These are phyloP conservation scores for Leptinotarsa peninsularis DNA, from an alignment of 2,888 invertebrate genomes.

Conservation along the genomic window DNA sequence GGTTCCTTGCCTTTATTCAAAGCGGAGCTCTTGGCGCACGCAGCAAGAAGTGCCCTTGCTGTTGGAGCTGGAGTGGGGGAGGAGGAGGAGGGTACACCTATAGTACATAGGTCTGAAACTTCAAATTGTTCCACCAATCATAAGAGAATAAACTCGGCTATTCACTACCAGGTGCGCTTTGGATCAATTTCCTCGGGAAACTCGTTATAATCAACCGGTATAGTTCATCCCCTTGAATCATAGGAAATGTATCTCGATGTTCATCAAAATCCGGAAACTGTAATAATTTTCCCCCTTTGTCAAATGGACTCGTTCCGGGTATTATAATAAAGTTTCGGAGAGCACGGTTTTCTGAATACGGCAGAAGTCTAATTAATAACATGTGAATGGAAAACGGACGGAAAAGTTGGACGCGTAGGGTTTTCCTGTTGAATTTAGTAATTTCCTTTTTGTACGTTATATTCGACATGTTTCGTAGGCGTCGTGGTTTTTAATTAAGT, in stretches of 20 bases:
- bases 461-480: too few relatives aligned
- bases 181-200: neutral
- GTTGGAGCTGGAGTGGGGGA: too few relatives aligned
- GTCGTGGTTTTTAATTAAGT: too few relatives aligned
- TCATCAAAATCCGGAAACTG: neutral
- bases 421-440: neutral
- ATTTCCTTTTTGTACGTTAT: neutral
- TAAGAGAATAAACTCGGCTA: too few relatives aligned
- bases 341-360: neutral
- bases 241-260: neutral
- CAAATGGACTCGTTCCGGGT: neutral
- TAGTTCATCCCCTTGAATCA: neutral
- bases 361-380: neutral
- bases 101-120: too few relatives aligned
- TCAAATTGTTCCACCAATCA: too few relatives aligned
- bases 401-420: neutral
- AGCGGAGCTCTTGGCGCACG: too few relatives aligned
- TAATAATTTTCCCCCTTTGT: neutral
- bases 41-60: too few relatives aligned
- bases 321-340: slow-evolving; percentile 5
- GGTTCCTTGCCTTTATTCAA: too few relatives aligned
- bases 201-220: neutral
- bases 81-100: too few relatives aligned
- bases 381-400: slow-evolving; percentile 3
- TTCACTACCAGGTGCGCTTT: neutral